These are phyloP conservation scores for Ibidorhyncha struthersii DNA, from an alignment of 2,113 vertebrate genomes.

Conservation along the genomic window DNA sequence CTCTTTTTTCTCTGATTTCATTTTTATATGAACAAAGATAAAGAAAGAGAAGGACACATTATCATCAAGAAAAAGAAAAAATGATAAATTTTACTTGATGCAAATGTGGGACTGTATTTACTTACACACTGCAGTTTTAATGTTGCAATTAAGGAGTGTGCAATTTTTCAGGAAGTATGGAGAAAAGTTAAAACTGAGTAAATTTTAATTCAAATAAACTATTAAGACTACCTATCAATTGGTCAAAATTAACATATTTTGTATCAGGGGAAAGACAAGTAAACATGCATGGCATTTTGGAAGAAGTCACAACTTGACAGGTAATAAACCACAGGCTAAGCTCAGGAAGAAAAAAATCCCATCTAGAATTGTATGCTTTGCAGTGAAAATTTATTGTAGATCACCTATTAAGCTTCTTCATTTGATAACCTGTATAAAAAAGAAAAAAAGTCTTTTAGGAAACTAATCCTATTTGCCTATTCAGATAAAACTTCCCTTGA, in stretches of 20 bases:
- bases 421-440: neutral
- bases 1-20: neutral
- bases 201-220: neutral
- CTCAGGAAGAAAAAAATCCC: neutral
- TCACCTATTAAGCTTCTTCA: neutral
- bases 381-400: neutral
- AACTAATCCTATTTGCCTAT: neutral
- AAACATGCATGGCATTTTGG: conserved; percentile 1
- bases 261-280: neutral
- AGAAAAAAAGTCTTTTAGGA: neutral
- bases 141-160: neutral
- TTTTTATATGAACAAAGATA: neutral
- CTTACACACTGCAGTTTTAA: neutral
- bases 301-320: neutral
- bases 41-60: neutral
- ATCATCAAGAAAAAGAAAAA: neutral
- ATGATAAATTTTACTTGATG: neutral
- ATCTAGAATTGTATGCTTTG: neutral
- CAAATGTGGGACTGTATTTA: neutral
- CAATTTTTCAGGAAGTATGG: neutral
- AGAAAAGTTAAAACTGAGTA: neutral
- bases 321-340: neutral
- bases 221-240: neutral
- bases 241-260: conserved; percentile 36
- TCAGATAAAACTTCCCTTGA: neutral